phyloP scores from a whole-genome alignment of 2,113 vertebrate species.

The Lophura nycthemera region DNA sequence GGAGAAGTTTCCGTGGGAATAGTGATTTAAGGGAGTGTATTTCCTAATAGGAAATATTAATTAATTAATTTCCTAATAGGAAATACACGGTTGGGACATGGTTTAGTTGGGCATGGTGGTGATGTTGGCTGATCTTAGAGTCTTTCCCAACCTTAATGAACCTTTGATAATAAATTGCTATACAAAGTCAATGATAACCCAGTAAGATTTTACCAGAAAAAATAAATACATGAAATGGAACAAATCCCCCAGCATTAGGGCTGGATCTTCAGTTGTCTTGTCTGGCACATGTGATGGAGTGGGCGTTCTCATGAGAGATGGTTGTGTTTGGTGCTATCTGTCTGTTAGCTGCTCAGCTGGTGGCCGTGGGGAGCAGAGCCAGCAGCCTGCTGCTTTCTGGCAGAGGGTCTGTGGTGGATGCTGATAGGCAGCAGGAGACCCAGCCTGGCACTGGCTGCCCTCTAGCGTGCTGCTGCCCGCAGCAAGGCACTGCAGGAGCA shows the following conservation, averaged over 20 bases:
- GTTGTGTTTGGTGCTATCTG: background rate
- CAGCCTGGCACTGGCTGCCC: slow-evolving; percentile 32
- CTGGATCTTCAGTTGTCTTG: background rate
- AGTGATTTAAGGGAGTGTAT: background rate
- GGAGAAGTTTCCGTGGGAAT: background rate
- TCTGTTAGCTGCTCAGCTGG: background rate
- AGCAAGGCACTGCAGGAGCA: accelerated
- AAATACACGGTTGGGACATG: background rate
- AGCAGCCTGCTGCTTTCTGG: no score
- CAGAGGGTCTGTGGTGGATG: background rate
- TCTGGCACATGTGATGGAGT: accelerated
- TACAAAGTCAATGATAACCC: background rate
- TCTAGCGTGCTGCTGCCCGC: slow-evolving; percentile 31
- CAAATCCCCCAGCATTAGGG: background rate
- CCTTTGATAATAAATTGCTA: background rate
- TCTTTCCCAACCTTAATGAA: no score
- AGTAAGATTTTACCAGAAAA: background rate
- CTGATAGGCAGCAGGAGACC: background rate
- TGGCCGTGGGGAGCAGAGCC: background rate
- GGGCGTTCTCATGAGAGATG: background rate
- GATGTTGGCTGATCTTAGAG: no score
- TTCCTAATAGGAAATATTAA: background rate
- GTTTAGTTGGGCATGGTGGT: no score
- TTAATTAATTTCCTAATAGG: background rate
- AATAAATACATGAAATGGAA: background rate